Percentiles rank a stretch among this genome's conserved stretches.
These are phyloP conservation scores for Hypanus sabinus DNA, from an alignment of 2,113 vertebrate genomes.

Conservation along the genomic window DNA sequence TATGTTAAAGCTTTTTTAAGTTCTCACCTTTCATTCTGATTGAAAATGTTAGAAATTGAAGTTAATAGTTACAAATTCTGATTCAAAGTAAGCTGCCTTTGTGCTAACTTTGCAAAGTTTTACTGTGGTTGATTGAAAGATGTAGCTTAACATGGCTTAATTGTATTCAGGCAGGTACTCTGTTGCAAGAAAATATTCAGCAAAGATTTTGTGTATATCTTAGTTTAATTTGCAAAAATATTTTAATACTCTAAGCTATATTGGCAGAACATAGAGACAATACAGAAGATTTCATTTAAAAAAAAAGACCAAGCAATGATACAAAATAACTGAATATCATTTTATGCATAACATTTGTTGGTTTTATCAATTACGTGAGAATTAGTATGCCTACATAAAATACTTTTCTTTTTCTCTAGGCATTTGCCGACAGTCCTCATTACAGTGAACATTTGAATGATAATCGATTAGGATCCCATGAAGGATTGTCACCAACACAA, in stretches of 20 bases:
- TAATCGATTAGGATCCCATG: conserved; percentile 93
- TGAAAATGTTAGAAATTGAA: neutral
- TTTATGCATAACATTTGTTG: neutral
- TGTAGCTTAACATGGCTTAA: neutral
- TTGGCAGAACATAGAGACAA: neutral
- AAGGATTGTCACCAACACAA: conserved; percentile 97
- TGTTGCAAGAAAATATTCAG: neutral
- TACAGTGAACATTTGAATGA: conserved; percentile 96
- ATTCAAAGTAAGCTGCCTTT: too few species aligned
- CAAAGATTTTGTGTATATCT: neutral
- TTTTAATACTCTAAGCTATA: neutral
- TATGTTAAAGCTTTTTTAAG: neutral
- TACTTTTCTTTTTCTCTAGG: conserved; percentile 80
- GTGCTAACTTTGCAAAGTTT: neutral
- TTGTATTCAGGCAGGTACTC: neutral
- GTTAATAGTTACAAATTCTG: neutral
- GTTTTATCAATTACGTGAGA: neutral
- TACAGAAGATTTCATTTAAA: neutral
- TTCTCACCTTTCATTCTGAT: neutral
- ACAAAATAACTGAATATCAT: neutral
- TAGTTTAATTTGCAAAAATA: neutral
- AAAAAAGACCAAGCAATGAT: too few species aligned
- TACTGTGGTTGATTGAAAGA: too few species aligned
- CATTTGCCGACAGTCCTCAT: conserved; percentile 95
- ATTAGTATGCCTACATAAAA: conserved; percentile 75